These are phyloP conservation scores for Cephus pulcher DNA, from an alignment of 2,888 invertebrate species.

Conservation along the genomic window DNA sequence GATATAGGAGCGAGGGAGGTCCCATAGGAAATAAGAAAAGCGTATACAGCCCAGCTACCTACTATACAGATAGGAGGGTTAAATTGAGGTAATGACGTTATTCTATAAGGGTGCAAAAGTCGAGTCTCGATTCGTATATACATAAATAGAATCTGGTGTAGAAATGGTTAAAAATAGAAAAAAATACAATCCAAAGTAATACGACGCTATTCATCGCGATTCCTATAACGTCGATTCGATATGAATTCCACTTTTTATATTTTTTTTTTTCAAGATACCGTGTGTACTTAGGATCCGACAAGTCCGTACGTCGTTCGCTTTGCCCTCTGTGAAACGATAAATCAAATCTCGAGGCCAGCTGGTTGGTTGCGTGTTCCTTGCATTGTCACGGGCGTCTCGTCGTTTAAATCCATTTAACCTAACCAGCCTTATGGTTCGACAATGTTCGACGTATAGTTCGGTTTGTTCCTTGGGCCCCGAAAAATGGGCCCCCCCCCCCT, in stretches of 20 bases:
- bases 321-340: conserved; percentile 33
- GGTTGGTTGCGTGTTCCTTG: conserved; percentile 40
- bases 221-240: background rate
- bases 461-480: conserved; percentile 28
- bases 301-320: conserved; percentile 6
- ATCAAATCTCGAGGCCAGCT: conserved; percentile 43
- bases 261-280: background rate
- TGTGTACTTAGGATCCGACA: conserved; percentile 38
- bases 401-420: conserved; percentile 52
- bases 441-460: background rate
- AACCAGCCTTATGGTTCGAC: background rate
- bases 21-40: background rate
- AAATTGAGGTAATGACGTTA: background rate
- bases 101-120: background rate
- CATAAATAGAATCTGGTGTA: background rate
- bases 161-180: background rate
- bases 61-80: background rate
- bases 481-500: conserved; percentile 30
- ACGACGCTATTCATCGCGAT: background rate
- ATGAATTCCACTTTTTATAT: background rate
- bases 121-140: background rate
- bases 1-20: background rate
- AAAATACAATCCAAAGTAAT: background rate
- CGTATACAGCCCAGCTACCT: background rate
- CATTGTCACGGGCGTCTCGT: conserved; percentile 36